Conservation (phyloP, 1,140 invertebrate genomes). For the Saccostrea echinata region DNA sequence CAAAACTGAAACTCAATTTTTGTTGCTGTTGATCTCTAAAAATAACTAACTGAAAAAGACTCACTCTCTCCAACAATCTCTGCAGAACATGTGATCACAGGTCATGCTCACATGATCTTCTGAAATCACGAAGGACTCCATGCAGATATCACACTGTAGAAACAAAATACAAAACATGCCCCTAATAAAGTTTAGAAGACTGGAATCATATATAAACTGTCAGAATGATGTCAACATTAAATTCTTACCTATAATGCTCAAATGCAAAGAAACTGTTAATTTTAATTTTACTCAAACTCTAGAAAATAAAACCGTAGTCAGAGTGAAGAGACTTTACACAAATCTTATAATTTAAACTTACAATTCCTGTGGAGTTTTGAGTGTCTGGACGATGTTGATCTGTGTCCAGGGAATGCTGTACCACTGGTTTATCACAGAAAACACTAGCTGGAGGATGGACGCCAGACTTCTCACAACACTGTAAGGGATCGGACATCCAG, state of each 20-base stretch:
- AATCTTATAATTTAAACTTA: not conserved
- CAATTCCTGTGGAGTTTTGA: conserved; percentile 41
- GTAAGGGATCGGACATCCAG: conserved; percentile 86
- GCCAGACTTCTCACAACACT: conserved; percentile 86
- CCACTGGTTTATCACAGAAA: conserved; percentile 74
- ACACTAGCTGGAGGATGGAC: conserved; percentile 83
- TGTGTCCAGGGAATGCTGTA: conserved; percentile 70
- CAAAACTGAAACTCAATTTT: too few species aligned
- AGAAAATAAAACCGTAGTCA: too few species aligned
- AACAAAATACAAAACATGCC: not conserved
- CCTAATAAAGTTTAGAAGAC: too few species aligned
- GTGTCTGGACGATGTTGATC: conserved; percentile 57
- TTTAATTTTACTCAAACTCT: too few species aligned
- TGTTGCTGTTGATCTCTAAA: too few species aligned
- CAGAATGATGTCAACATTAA: too few species aligned
- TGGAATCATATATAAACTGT: too few species aligned
- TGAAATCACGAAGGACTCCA: conserved; percentile 69
- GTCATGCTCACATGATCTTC: conserved; percentile 81
- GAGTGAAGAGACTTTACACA: not conserved
- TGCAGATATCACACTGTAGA: conserved; percentile 86
- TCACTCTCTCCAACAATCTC: conserved; percentile 85
- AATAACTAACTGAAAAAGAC: not conserved
- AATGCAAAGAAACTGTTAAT: too few species aligned
- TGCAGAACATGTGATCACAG: conserved; percentile 86
- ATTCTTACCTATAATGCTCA: too few species aligned